phyloP scores from a whole-genome alignment of 2,888 invertebrate genomes.

The Bombylius major region DNA sequence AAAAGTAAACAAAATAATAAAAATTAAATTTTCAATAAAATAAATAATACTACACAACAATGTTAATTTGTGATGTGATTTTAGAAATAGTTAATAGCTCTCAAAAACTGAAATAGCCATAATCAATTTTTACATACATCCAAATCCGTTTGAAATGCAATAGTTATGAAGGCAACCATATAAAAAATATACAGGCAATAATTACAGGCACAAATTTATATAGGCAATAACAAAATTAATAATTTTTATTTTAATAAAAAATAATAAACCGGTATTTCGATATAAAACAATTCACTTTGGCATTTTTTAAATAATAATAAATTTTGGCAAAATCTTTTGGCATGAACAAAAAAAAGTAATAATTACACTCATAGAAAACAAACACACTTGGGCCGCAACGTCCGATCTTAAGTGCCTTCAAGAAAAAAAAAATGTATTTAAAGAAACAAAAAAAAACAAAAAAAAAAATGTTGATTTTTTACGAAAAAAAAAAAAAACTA shows the following conservation, averaged over 20 bases:
- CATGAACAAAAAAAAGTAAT: background rate
- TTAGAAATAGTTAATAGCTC: constrained; percentile 43
- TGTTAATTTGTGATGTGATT: constrained; percentile 17
- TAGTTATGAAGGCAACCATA: constrained; percentile 66
- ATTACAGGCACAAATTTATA: constrained; percentile 12
- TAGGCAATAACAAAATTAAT: constrained; percentile 14
- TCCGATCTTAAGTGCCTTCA: constrained; percentile 94
- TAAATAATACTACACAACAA: constrained; percentile 2
- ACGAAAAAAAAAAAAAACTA: constrained; percentile 49
- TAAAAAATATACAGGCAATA: constrained; percentile 31
- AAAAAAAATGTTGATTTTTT: constrained; percentile 62
- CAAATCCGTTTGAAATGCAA: constrained; percentile 57
- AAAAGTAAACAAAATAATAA: constrained; percentile 6
- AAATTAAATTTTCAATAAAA: constrained; percentile 3
- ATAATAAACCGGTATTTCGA: constrained; percentile 12
- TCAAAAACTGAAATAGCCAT: constrained; percentile 61
- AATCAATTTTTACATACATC: constrained; percentile 42
- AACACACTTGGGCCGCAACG: constrained; percentile 80
- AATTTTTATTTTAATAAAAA: constrained; percentile 4
- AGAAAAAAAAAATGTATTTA: constrained; percentile 28
- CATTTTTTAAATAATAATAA: background rate
- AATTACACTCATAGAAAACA: constrained; percentile 42
- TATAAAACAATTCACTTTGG: background rate
- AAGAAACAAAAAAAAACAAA: constrained; percentile 21
- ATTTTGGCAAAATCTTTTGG: no score